Conservation (phyloP, 1,140 invertebrate genomes). For the Zelostemma sp. region DNA sequence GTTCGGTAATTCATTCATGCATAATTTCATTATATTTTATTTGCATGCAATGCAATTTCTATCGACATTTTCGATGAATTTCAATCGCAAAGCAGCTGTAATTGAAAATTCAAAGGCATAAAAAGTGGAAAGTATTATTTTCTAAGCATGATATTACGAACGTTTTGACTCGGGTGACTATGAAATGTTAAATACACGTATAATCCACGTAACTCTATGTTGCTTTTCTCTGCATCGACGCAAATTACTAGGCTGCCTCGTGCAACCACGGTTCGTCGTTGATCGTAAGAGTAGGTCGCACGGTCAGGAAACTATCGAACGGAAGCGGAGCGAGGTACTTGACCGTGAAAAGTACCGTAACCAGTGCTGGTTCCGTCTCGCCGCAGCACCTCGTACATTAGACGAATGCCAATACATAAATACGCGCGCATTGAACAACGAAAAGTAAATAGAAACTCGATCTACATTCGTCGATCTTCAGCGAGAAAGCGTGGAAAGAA, state of each 20-base stretch:
- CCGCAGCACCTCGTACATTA: conserved; percentile 40
- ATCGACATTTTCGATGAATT: too few relatives aligned
- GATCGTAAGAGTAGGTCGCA: conserved; percentile 56
- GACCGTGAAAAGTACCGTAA: conserved; percentile 68
- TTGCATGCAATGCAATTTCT: too few relatives aligned
- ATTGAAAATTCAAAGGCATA: too few relatives aligned
- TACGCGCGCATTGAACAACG: neutral
- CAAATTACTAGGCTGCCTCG: conserved; percentile 42
- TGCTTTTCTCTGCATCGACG: conserved; percentile 28
- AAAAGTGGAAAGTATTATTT: too few relatives aligned
- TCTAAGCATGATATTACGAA: neutral
- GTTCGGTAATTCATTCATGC: too few relatives aligned
- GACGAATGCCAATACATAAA: neutral
- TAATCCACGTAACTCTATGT: conserved; percentile 15
- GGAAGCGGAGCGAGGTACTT: conserved; percentile 66
- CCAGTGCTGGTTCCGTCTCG: conserved; percentile 51
- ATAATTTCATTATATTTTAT: too few relatives aligned
- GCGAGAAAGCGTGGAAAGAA: too few relatives aligned
- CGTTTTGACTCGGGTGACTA: neutral
- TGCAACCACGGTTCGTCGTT: conserved; percentile 41
- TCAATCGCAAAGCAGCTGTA: too few relatives aligned
- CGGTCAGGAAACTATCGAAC: conserved; percentile 66
- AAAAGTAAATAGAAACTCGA: neutral
- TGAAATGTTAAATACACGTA: neutral
- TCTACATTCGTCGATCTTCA: neutral